Conservation (phyloP, 2,113 vertebrate genomes). For the Aphyosemion australe region DNA sequence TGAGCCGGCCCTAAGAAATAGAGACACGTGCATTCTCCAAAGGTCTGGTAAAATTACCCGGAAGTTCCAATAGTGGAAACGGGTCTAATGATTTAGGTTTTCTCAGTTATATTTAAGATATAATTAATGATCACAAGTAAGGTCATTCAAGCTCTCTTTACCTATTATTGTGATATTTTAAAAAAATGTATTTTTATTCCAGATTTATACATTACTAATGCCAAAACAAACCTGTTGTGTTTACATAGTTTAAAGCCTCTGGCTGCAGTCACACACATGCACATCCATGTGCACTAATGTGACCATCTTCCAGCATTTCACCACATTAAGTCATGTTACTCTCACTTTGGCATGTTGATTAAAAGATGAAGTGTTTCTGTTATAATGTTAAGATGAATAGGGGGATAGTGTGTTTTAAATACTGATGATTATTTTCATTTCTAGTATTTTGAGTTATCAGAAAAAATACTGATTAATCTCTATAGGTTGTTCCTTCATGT, state of each 20-base stretch:
- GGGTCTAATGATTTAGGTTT: too few relatives aligned
- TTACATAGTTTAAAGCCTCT: conserved; percentile 36
- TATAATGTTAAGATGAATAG: conserved; percentile 4
- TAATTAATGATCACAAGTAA: too few relatives aligned
- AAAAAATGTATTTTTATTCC: background rate
- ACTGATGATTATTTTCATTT: background rate
- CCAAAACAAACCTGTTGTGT: background rate
- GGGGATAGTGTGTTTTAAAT: background rate
- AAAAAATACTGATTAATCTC: too few relatives aligned
- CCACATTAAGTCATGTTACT: conserved; percentile 37
- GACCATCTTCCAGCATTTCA: conserved; percentile 11
- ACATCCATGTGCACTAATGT: conserved; percentile 1
- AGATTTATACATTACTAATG: background rate
- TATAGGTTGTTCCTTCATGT: background rate
- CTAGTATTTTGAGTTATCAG: background rate
- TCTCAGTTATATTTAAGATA: too few relatives aligned
- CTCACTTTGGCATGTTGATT: conserved; percentile 55
- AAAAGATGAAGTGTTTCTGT: conserved; percentile 28
- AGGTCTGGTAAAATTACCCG: too few relatives aligned
- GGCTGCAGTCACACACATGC: conserved; percentile 50
- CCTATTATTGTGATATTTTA: background rate
- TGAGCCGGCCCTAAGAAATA: too few relatives aligned
- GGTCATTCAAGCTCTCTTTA: background rate
- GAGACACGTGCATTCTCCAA: too few relatives aligned
- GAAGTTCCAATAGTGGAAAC: too few relatives aligned